Percentiles rank a stretch among this genome's conserved stretches.
These are phyloP conservation scores for Notoglanidium macrostoma DNA, from an alignment of 2,797 vertebrate genomes.

Conservation along the genomic window DNA sequence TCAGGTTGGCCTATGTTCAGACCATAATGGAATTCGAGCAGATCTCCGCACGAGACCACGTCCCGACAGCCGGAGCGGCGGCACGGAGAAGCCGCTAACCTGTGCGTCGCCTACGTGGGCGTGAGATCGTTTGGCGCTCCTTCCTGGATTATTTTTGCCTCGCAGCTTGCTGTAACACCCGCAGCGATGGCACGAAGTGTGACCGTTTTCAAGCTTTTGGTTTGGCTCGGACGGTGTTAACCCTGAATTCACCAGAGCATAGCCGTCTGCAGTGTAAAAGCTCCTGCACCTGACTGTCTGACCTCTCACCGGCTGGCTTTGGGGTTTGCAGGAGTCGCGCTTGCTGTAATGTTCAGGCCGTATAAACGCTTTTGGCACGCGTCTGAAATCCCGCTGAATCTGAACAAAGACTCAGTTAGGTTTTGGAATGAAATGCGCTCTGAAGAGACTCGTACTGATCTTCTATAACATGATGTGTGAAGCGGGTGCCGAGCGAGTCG, in stretches of 20 bases:
- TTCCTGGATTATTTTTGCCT: slow-evolving; percentile 51
- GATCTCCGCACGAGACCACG: background rate
- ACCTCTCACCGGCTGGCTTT: background rate
- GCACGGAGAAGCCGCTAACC: slow-evolving; percentile 33
- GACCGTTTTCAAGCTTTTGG: slow-evolving; percentile 48
- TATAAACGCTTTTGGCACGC: background rate
- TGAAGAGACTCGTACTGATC: background rate
- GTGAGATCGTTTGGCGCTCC: slow-evolving; percentile 39
- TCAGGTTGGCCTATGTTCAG: background rate
- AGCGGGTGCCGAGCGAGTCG: background rate
- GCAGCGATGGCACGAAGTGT: slow-evolving; percentile 44
- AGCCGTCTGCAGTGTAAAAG: background rate
- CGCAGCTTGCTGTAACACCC: slow-evolving; percentile 49
- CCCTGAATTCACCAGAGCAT: background rate
- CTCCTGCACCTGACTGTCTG: rapidly evolving
- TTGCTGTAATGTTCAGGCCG: no score
- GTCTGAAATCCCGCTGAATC: background rate
- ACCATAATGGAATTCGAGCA: background rate
- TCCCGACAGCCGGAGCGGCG: slow-evolving; percentile 22
- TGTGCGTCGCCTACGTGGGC: slow-evolving; percentile 25
- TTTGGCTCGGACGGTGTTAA: slow-evolving; percentile 72
- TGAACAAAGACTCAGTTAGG: background rate
- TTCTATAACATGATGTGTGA: background rate
- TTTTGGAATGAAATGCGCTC: background rate
- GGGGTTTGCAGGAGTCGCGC: no score